These are phyloP conservation scores for Lethrus apterus DNA, from an alignment of 1,140 invertebrate genomes.

Conservation along the genomic window DNA sequence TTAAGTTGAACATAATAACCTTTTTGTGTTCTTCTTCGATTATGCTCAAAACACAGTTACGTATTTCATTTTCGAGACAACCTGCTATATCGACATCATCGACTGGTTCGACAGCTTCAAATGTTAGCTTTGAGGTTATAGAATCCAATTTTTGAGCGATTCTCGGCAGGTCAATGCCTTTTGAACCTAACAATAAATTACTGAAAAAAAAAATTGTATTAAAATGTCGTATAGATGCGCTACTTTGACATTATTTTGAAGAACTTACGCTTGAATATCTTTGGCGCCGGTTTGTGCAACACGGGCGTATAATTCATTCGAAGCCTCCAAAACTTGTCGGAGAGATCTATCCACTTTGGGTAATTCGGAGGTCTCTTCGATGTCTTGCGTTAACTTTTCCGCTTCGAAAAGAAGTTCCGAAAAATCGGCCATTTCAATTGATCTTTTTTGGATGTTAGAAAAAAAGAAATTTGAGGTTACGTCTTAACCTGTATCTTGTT, in stretches of 20 bases:
- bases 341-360: slow-evolving; percentile 85
- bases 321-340: slow-evolving; percentile 84
- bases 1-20: slow-evolving; percentile 42
- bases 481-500: too few relatives aligned
- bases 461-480: too few relatives aligned
- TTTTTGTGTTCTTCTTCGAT: slow-evolving; percentile 83
- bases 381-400: slow-evolving; percentile 81
- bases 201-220: slow-evolving; percentile 55
- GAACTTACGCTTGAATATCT: slow-evolving; percentile 86
- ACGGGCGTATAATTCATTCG: slow-evolving; percentile 79
- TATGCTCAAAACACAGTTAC: slow-evolving; percentile 85
- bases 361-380: slow-evolving; percentile 73
- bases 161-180: slow-evolving; percentile 88
- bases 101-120: slow-evolving; percentile 84
- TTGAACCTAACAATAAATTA: slow-evolving; percentile 83
- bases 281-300: slow-evolving; percentile 75
- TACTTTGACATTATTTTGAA: slow-evolving; percentile 18
- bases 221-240: too few relatives aligned
- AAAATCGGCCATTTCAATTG: slow-evolving; percentile 53
- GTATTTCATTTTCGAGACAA: slow-evolving; percentile 86
- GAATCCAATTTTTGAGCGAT: slow-evolving; percentile 85
- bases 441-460: too few relatives aligned
- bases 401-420: slow-evolving; percentile 82
- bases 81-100: slow-evolving; percentile 82
- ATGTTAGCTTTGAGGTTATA: slow-evolving; percentile 73